These are phyloP conservation scores for Melipona bicolor DNA, from an alignment of 2,888 invertebrate species.

Conservation along the genomic window DNA sequence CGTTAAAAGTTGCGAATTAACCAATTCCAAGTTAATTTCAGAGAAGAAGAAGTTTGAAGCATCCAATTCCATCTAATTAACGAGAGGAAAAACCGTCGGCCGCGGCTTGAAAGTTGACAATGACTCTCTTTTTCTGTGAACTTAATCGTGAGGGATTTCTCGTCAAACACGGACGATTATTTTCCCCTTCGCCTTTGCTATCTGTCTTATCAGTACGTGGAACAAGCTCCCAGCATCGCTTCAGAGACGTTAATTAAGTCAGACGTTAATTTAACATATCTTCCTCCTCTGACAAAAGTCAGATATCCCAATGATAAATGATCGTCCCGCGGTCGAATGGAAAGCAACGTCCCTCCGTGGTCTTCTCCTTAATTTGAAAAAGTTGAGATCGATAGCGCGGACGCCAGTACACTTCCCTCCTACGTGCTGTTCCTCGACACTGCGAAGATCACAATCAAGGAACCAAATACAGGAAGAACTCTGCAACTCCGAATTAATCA, in stretches of 20 bases:
- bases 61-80: not conserved
- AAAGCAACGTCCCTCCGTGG: constrained; percentile 32
- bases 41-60: not conserved
- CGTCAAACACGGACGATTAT: no score
- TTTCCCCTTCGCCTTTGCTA: not conserved
- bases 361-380: constrained; percentile 13
- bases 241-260: constrained; percentile 36
- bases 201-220: constrained; percentile 4
- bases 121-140: not conserved
- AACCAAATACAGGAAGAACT: no score
- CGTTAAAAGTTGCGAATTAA: no score
- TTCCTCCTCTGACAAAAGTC: constrained; percentile 4
- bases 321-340: constrained; percentile 36
- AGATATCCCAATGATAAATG: not conserved
- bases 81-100: not conserved
- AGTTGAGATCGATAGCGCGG: constrained; percentile 23
- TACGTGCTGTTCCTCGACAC: no score
- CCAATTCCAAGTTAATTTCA: not conserved
- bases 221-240: not conserved
- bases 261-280: constrained; percentile 6
- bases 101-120: not conserved
- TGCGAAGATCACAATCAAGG: no score
- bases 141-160: not conserved
- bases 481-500: not conserved
- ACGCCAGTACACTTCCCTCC: no score